Percentiles rank a stretch among this genome's conserved stretches.
phyloP scores from a whole-genome alignment of 2,113 vertebrate genomes.

The Colaptes auratus region DNA sequence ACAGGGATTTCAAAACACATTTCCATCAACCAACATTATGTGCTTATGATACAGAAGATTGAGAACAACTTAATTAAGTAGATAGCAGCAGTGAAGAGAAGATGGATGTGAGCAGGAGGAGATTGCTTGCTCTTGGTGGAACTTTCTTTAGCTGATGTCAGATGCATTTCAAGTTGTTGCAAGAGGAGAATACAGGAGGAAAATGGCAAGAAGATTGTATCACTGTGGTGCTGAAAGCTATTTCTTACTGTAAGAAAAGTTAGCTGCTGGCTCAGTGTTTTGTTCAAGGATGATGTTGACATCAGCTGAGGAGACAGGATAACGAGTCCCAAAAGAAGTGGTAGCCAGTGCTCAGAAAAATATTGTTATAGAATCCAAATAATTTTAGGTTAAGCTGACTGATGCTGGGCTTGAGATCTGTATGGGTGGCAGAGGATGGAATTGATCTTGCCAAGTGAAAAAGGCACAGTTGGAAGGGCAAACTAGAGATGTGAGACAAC shows the following conservation, averaged over 20 bases:
- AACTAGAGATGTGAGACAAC: not conserved
- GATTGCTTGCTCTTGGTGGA: not conserved
- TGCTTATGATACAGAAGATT: constrained; percentile 49
- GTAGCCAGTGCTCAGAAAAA: not conserved
- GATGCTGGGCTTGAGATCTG: not conserved
- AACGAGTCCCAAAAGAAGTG: not conserved
- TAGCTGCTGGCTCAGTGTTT: not conserved
- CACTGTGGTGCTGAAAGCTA: not conserved
- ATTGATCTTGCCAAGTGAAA: not conserved
- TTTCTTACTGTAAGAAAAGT: not conserved
- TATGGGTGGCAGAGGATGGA: not conserved
- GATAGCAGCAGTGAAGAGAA: constrained; percentile 18
- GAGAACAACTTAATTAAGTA: constrained; percentile 37
- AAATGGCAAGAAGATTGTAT: not conserved
- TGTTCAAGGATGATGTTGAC: not conserved
- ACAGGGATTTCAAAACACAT: constrained; percentile 40
- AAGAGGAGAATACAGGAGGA: not conserved
- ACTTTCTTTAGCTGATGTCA: not conserved
- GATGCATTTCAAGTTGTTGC: not conserved
- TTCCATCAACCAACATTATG: constrained; percentile 28
- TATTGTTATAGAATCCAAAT: not conserved
- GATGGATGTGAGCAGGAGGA: constrained; percentile 1
- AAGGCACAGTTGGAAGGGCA: not conserved
- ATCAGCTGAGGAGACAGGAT: not conserved
- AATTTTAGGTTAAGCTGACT: not conserved